Conservation (phyloP, 37 sponge, comb jelly and placozoan genomes). For the Theonella swinhoei region DNA sequence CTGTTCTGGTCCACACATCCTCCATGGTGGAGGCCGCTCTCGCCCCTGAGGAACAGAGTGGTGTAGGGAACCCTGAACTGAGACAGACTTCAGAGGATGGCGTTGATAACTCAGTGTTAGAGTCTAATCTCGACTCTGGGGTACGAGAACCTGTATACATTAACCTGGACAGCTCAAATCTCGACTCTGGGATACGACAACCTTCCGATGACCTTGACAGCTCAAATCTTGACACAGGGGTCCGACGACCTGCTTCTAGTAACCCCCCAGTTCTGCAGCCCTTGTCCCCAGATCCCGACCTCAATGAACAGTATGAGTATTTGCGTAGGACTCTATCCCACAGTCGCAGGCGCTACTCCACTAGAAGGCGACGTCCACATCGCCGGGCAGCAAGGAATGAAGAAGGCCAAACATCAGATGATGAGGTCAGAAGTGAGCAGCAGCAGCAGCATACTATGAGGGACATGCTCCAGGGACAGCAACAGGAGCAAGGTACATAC, state of each 20-base stretch:
- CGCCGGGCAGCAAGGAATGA: neutral
- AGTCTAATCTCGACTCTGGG: neutral
- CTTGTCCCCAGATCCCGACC: slow-evolving; percentile 47
- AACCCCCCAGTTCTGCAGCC: slow-evolving; percentile 31
- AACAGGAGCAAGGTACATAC: neutral
- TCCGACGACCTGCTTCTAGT: neutral
- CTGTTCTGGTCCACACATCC: no score
- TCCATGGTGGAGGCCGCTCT: neutral
- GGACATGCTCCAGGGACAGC: neutral
- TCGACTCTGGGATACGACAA: neutral
- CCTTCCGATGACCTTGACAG: neutral
- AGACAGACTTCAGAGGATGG: no score
- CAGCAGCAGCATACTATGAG: neutral
- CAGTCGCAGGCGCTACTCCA: slow-evolving; percentile 68
- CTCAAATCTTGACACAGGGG: slow-evolving; percentile 9
- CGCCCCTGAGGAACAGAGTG: no score
- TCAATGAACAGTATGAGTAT: slow-evolving; percentile 63
- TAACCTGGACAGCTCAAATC: neutral
- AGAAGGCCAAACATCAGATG: neutral
- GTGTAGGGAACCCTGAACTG: no score
- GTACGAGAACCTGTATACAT: no score
- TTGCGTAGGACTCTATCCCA: slow-evolving; percentile 73
- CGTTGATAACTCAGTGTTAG: neutral
- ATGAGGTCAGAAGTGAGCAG: neutral
- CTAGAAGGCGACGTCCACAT: slow-evolving; percentile 17